Evolutionary conservation across 2,888 invertebrate genomes (phyloP), one percentile per base, ranked within the genome.

Genomic region (Rhagonycha lutea): DNA sequence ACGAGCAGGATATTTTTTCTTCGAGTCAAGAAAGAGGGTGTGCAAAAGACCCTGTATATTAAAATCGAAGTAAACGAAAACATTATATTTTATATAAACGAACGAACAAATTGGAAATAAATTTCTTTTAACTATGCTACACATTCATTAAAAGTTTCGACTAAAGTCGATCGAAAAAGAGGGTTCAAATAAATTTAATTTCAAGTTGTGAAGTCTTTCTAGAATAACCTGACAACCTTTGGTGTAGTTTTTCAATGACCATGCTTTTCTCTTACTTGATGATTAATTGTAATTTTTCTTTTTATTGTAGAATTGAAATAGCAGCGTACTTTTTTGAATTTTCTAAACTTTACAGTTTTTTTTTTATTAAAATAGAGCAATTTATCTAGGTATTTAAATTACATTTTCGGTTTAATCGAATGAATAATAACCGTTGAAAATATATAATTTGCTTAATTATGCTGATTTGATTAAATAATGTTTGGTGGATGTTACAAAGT

Each of bases 121-220:
- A 32, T 32, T 32, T 5, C 11, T 2, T 32, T 47, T 47, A 47
- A 47, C 47, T 47, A n/a, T 1, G 47, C n/a, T n/a, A 14, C n/a
- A 65, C 24, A 11, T 18, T 62, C 18, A 24, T 65, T 65, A 65
- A 65, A 65, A 65, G 63, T 65, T 65, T 65, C 14, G 12, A 24
- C 23, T 12, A 65, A 65, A 24, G 26, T 65, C 26, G 24, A 65
- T 65, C 26, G 63, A n/a, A 65, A 18, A 47, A 47, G 47, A 47
- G 47, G 47, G 47, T 18, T 65, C 24, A 65, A 65, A 24, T 65
- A 65, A 65, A 65, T 65, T 65, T 65, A 65, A 65, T 65, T 65
- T 65, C 23, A 11, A 65, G 14, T 65, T 65, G 63, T 65, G 63
- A 24, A 65, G 26, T 23, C 26, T 65, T 23, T 24, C 63, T 24